Conservation (phyloP, 2,888 invertebrate genomes). For the Cerastis leucographa region DNA sequence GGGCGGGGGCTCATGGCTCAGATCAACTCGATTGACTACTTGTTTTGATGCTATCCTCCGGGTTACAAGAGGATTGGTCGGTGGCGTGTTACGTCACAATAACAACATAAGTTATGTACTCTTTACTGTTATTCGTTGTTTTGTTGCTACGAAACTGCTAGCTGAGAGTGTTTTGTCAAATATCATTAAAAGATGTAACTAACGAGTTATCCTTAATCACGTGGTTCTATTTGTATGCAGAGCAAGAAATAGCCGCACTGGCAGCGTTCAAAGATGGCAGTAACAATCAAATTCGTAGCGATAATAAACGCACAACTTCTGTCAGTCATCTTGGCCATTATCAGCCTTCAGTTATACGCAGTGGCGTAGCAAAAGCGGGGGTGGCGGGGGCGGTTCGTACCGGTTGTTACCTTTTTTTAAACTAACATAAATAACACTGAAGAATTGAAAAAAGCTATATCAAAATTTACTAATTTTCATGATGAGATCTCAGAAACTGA, state of each 20-base stretch:
- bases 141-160: neutral
- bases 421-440: too few relatives aligned
- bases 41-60: slow-evolving; percentile 54
- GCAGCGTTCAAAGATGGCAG: neutral
- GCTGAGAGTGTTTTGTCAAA: neutral
- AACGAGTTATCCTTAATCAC: neutral
- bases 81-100: neutral
- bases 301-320: too few relatives aligned
- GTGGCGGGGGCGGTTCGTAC: too few relatives aligned
- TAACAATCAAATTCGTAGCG: neutral
- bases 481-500: too few relatives aligned
- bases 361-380: too few relatives aligned
- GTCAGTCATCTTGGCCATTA: too few relatives aligned
- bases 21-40: slow-evolving; percentile 41
- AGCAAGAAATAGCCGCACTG: neutral
- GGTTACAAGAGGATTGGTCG: slow-evolving; percentile 14
- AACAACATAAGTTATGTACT: slow-evolving; percentile 32
- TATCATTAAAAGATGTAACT: neutral
- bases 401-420: too few relatives aligned
- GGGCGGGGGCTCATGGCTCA: slow-evolving; percentile 17
- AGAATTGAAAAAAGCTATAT: too few relatives aligned
- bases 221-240: neutral
- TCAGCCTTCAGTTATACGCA: too few relatives aligned
- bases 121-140: slow-evolving; percentile 20
- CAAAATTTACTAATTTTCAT: too few relatives aligned